phyloP scores from a whole-genome alignment of 2,888 invertebrate genomes.

The Lissocephala sabroskyi region DNA sequence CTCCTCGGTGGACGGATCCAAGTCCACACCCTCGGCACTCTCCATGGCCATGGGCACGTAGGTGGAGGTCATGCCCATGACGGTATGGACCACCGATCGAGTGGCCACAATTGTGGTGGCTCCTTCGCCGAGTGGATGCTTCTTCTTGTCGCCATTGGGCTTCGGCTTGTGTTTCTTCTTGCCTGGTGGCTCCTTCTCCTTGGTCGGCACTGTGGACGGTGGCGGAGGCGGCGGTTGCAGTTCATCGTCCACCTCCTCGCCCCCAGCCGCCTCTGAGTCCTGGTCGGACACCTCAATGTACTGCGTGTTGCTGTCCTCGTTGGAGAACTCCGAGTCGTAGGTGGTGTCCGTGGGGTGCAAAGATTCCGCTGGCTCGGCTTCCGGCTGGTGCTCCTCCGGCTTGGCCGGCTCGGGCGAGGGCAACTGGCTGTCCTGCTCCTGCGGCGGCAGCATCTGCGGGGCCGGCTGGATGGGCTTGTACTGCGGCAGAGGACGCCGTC shows the following conservation, averaged over 20 bases:
- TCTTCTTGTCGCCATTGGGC: conserved; percentile 57
- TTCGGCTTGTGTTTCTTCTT: conserved; percentile 68
- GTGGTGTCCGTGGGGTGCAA: conserved; percentile 57
- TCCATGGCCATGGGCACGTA: conserved; percentile 68
- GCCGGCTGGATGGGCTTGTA: conserved; percentile 78
- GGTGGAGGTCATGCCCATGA: conserved; percentile 56
- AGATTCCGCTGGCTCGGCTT: not conserved
- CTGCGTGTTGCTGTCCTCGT: conserved; percentile 62
- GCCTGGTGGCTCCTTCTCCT: conserved; percentile 57
- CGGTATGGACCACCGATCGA: conserved; percentile 64
- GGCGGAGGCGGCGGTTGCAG: conserved; percentile 27
- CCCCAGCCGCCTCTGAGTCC: conserved; percentile 38
- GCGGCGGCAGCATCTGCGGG: conserved; percentile 67
- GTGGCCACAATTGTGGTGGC: conserved; percentile 61
- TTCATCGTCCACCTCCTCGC: conserved; percentile 40
- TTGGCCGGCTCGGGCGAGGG: conserved; percentile 12
- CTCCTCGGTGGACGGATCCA: conserved; percentile 69
- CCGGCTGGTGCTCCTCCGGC: conserved; percentile 13
- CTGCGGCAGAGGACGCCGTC: conserved; percentile 76
- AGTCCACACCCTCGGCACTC: conserved; percentile 28
- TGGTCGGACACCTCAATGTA: conserved; percentile 68
- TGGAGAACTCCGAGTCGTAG: conserved; percentile 67
- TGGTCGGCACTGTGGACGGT: conserved; percentile 33
- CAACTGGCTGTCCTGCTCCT: conserved; percentile 33
- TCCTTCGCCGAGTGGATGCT: conserved; percentile 30